Conservation (phyloP, 2,888 invertebrate genomes). For the Eupithecia subumbrata region DNA sequence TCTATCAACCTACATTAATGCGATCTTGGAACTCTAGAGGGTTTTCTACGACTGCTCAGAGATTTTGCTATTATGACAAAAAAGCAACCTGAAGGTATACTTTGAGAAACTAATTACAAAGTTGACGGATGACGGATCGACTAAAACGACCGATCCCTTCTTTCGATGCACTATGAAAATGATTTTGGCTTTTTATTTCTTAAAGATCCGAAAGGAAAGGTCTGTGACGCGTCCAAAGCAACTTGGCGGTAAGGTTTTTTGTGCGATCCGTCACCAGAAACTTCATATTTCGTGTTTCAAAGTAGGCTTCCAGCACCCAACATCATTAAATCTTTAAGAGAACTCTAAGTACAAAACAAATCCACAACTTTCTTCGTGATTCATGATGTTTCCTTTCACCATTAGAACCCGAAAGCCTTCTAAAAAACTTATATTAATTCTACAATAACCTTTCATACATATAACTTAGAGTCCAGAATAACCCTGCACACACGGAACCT, state of each 20-base stretch:
- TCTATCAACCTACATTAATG: too few species aligned
- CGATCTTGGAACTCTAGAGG: too few species aligned
- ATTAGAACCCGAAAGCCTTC: background rate
- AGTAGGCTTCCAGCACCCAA: background rate
- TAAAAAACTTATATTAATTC: background rate
- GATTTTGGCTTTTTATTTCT: background rate
- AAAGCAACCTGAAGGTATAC: background rate
- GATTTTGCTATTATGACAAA: background rate
- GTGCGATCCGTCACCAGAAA: too few species aligned
- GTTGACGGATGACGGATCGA: too few species aligned
- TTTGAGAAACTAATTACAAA: background rate
- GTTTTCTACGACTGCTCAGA: background rate
- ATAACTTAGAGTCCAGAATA: constrained; percentile 53
- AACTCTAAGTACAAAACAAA: background rate
- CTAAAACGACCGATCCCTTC: background rate
- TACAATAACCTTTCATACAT: background rate
- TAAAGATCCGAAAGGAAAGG: background rate
- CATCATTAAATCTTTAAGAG: background rate
- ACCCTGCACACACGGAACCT: constrained; percentile 41
- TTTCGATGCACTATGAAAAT: background rate
- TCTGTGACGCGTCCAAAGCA: too few species aligned
- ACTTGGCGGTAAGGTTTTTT: too few species aligned
- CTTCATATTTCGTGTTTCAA: too few species aligned
- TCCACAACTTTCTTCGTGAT: background rate
- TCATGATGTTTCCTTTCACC: background rate